phyloP scores from a whole-genome alignment of 2,888 invertebrate genomes.

The Iphiclides podalirius region DNA sequence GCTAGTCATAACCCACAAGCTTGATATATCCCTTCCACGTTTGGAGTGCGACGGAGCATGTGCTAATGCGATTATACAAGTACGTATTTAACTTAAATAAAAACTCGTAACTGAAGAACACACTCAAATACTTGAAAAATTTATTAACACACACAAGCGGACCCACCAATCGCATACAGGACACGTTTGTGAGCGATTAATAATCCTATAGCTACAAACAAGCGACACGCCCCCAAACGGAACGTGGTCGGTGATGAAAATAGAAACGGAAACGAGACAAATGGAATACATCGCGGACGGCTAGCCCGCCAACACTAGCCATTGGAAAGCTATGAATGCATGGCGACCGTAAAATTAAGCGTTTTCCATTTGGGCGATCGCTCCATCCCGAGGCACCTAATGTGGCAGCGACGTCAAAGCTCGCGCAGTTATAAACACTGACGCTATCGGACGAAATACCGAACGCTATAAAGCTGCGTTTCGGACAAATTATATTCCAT shows the following conservation, averaged over 20 bases:
- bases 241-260: slow-evolving; percentile 13
- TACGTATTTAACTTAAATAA: no score
- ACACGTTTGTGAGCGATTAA: neutral
- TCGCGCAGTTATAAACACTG: slow-evolving; percentile 10
- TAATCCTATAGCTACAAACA: neutral
- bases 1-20: no score
- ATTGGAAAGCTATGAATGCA: no score
- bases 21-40: no score
- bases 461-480: slow-evolving; percentile 6
- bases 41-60: no score
- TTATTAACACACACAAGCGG: no score
- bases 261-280: slow-evolving; percentile 21
- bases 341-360: slow-evolving; percentile 25
- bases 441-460: slow-evolving; percentile 20
- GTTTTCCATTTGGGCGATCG: slow-evolving; percentile 26
- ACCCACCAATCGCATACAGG: slow-evolving; percentile 2
- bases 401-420: slow-evolving; percentile 22
- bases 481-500: slow-evolving; percentile 2
- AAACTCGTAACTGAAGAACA: no score
- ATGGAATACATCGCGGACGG: slow-evolving; percentile 20
- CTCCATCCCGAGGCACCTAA: slow-evolving; percentile 20
- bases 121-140: no score
- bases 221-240: neutral
- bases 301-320: slow-evolving; percentile 16
- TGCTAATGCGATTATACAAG: no score